Conservation (phyloP, 2,888 invertebrate genomes). For the Drosophila ochracea region DNA sequence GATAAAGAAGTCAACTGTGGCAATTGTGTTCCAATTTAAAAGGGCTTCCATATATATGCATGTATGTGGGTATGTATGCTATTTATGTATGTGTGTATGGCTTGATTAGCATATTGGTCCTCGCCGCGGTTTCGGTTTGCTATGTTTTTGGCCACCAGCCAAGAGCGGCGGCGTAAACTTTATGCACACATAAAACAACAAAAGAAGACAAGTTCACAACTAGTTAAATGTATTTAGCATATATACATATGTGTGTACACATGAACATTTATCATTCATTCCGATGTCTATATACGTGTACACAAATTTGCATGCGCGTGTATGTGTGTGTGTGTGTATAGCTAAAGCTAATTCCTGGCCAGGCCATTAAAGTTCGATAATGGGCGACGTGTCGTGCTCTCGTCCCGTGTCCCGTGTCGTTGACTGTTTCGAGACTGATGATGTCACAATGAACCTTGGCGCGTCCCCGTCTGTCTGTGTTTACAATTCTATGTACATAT, state of each 20-base stretch:
- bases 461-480: conserved; percentile 44
- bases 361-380: conserved; percentile 80
- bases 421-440: conserved; percentile 70
- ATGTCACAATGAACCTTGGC: conserved; percentile 76
- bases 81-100: background rate
- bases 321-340: conserved; percentile 13
- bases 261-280: conserved; percentile 3
- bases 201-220: conserved; percentile 37
- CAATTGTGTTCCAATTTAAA: conserved; percentile 1
- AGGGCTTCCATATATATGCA: background rate
- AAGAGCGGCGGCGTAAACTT: conserved; percentile 26
- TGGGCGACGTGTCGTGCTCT: conserved; percentile 60
- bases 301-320: conserved; percentile 9
- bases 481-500: background rate
- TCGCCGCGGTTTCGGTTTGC: background rate
- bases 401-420: conserved; percentile 78
- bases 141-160: conserved; percentile 21
- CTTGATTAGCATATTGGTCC: conserved; percentile 1
- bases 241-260: conserved; percentile 8
- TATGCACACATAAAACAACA: conserved; percentile 9
- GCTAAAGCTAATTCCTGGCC: conserved; percentile 76
- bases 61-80: background rate
- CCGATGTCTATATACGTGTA: background rate
- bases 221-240: conserved; percentile 37
- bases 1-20: conserved; percentile 19